These are phyloP conservation scores for Lycaon pictus DNA, from an alignment of 2,113 vertebrate genomes.

Conservation along the genomic window DNA sequence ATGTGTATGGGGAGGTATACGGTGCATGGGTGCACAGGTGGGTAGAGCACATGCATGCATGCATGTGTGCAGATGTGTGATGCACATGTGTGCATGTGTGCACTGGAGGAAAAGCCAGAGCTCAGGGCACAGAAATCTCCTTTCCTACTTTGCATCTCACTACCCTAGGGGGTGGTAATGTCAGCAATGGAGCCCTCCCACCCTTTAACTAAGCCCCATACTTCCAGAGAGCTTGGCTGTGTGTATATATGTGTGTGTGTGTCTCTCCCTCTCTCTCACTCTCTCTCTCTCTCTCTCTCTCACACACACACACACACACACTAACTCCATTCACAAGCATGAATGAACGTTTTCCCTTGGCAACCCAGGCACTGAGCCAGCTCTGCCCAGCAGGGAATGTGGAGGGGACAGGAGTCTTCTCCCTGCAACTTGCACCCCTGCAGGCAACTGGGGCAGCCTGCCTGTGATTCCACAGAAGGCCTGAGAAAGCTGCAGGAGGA, in stretches of 20 bases:
- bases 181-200: neutral
- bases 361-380: accelerated
- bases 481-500: neutral
- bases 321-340: neutral
- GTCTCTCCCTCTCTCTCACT: accelerated
- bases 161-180: neutral
- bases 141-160: neutral
- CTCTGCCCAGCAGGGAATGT: accelerated
- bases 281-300: neutral
- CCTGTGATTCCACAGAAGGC: accelerated
- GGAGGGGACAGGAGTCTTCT: accelerated
- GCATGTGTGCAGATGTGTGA: neutral
- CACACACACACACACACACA: neutral
- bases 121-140: neutral
- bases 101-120: neutral
- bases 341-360: neutral
- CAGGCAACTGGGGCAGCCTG: accelerated
- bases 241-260: no score
- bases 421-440: accelerated
- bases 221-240: neutral
- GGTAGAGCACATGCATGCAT: neutral
- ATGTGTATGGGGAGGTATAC: neutral
- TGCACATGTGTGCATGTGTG: neutral
- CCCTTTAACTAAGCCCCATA: neutral
- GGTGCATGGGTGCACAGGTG: neutral